Evolutionary conservation across 2,888 invertebrate species (phyloP), one percentile per base, ranked within the genome.

Genomic region (Lumbricus terrestris): DNA sequence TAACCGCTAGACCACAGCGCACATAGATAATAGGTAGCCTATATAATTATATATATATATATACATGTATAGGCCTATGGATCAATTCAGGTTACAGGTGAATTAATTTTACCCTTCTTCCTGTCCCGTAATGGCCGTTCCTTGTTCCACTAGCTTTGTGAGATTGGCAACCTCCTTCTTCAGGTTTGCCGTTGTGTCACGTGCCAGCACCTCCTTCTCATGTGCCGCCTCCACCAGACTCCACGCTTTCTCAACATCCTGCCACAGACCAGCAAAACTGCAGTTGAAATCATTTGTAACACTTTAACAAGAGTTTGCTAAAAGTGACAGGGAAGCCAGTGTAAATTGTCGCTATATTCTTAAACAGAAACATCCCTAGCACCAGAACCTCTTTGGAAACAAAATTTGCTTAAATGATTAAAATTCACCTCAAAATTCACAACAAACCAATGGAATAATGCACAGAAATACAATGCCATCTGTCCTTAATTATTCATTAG

Each of bases 201-300:
- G 82, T 35, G 90, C 90, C 35, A 89, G 89, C n/a, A 89, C 82
- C 42, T 90, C 90, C n/a, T 90, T 90, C 82, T 89, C 89, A 35
- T 90, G 90, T 13, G 90, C 90, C 23, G 89, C 89, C 29, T 89
- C 83, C 89, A 90, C 89, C 47, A 89, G 40, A 16, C 34, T 5
- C 88, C 89, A 33, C 0, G 90, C 90, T 13, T 34, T n/a, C 16
- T 83, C 89, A 23, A 90, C n/a, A 88, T 90, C 90, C 90, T 90
- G n/a, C 11, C 29, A n/a, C n/a, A 69, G 69, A 69, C 1, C 8
- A 69, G 23, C n/a, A n/a, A n/a, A n/a, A n/a, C n/a, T 23, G 20
- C 47, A 47, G 47, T 23, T 47, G 23, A 47, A 47, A 47, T 69
- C 5, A 69, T 69, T 0, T 2, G n/a, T n/a, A n/a, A 42, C 42